Percentiles rank a stretch among this genome's conserved stretches.
These are phyloP conservation scores for Lontra canadensis DNA, from an alignment of 2,113 vertebrate genomes.

Conservation along the genomic window DNA sequence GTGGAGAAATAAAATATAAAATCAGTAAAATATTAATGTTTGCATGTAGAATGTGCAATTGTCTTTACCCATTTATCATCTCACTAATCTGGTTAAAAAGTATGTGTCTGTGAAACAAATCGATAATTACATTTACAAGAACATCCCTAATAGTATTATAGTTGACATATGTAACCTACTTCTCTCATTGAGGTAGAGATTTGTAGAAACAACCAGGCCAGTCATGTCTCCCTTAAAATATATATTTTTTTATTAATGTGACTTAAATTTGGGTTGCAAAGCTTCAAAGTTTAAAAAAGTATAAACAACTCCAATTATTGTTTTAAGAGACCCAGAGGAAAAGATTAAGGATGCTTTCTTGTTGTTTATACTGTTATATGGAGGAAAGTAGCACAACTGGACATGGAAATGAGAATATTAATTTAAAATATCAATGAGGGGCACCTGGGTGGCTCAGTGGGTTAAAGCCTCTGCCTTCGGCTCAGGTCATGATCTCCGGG, in stretches of 20 bases:
- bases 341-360: background rate
- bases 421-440: background rate
- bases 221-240: slow-evolving; percentile 4
- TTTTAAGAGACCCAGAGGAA: background rate
- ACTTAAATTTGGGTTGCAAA: slow-evolving; percentile 23
- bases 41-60: slow-evolving; percentile 18
- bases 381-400: background rate
- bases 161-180: slow-evolving; percentile 2
- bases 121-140: slow-evolving; percentile 65
- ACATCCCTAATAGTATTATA: slow-evolving; percentile 49
- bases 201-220: background rate
- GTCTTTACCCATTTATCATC: slow-evolving; percentile 6
- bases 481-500: too few relatives aligned
- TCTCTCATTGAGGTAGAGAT: background rate
- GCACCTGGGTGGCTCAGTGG: too few relatives aligned
- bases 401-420: background rate
- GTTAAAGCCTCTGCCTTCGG: too few relatives aligned
- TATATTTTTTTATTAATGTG: slow-evolving; percentile 15
- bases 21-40: background rate
- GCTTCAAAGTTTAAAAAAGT: slow-evolving; percentile 36
- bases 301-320: background rate
- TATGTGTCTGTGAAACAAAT: slow-evolving; percentile 57
- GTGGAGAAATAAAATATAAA: background rate
- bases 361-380: background rate
- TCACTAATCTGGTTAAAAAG: slow-evolving; percentile 60